Base-by-base conservation (phyloP, 1,140 invertebrate genomes). In the Camponotus pennsylvanicus region DNA sequence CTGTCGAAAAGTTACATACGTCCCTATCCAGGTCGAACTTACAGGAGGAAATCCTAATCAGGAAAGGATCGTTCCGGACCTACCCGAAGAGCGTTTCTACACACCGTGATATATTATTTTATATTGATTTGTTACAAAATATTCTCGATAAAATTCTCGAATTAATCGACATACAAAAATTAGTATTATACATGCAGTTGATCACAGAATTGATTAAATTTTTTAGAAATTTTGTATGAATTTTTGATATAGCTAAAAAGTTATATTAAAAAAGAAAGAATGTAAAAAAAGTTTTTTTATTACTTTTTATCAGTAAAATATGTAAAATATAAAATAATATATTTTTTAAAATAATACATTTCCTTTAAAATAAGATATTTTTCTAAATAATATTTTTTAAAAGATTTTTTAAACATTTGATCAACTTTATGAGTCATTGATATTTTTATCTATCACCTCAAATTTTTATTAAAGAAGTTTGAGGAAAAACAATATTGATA, bases 1-100 rank as follows among this genome's bases (percentile, higher is more conserved):
- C 90, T 89, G 89, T 91, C 90, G 87, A 91, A 92, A 91, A 93
- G 90, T 93, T 92, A 69, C 71, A 64, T 32, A 59, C 40, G 83
- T 77, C 55, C 79, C 61, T 75, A 83, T 83, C 40, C 32, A 63
- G 79, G 73, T 83, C 79, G 57, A 83, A 83, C 55, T 83, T 83
- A 52, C 15, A 5, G 69, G 18, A 1, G 32, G 5, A 70, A 42
- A 83, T 40, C 59, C 13, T 42, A 61, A 34, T 13, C 15, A 34
- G 13, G 32, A 70, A 70, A 71, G 32, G 70, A 49, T 61, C 55
- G 55, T 15, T 61, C 40, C 49, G 69, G 79, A 49, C 32, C 6
- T 55, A 18, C 13, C 15, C 52, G 27, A 27, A 71, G 11, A 45
- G 27, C 69, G 69, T 83, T 75, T 49, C 69, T 21, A 32, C 6